These are phyloP conservation scores for Augochlora pura DNA, from an alignment of 1,140 invertebrate species.

Conservation along the genomic window DNA sequence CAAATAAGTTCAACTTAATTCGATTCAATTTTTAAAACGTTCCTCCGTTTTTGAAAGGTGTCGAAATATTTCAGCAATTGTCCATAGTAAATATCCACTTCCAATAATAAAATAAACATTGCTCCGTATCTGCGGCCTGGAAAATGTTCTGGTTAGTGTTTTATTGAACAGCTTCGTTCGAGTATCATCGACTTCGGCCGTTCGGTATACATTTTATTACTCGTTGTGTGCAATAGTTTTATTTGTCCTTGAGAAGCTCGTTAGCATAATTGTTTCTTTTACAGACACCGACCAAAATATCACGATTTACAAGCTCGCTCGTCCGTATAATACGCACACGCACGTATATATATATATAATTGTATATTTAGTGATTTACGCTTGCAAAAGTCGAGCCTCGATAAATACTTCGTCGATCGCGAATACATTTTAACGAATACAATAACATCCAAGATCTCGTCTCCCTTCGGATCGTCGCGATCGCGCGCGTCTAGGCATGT, in stretches of 20 bases:
- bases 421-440: slow-evolving; percentile 13
- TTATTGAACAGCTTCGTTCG: too few species aligned
- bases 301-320: slow-evolving; percentile 4
- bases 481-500: not conserved
- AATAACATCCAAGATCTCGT: slow-evolving; percentile 6
- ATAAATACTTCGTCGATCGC: slow-evolving; percentile 8
- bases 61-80: too few species aligned
- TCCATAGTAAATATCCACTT: too few species aligned
- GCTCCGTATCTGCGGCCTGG: not conserved
- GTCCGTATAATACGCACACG: slow-evolving; percentile 11
- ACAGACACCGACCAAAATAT: slow-evolving; percentile 7
- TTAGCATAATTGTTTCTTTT: slow-evolving; percentile 18
- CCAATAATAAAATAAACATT: not conserved
- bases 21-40: too few species aligned
- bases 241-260: slow-evolving; percentile 32
- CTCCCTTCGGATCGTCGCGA: not conserved
- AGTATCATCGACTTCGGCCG: not conserved
- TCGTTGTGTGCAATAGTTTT: slow-evolving; percentile 14
- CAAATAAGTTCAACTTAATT: too few species aligned
- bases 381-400: not conserved
- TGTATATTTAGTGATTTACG: slow-evolving; percentile 23
- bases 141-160: too few species aligned
- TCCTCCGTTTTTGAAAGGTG: too few species aligned
- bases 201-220: slow-evolving; percentile 42
- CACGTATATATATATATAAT: slow-evolving; percentile 23